Base-by-base conservation (phyloP, 1,140 invertebrate species). In the Drosophila kikkawai region DNA sequence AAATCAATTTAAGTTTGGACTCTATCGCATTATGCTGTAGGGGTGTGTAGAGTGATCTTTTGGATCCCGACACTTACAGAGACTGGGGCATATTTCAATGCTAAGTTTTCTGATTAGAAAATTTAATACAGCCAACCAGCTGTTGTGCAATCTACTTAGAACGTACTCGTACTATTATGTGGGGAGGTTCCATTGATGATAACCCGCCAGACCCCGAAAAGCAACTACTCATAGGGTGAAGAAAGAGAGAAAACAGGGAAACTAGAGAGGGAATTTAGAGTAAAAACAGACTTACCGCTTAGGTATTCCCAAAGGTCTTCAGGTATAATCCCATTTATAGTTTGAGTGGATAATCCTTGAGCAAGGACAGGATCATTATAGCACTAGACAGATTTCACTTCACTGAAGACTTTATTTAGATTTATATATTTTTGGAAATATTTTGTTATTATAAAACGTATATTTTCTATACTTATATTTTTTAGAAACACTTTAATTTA, bases 1-100 rank as follows among this genome's bases (percentile, higher is more conserved):
- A 88, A 90, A 75, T 81, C 84, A 90, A 88, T 88, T 90, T 88
- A 88, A 80, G 71, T 70, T 71, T 42, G 53, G 70, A 50, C 55
- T 74, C 73, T 70, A 87, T 73, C 19, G 60, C 63, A 69, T 75
- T 71, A 60, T 64, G 64, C 39, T 77, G 36, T 32, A 4, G 51
- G 55, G 2, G 50, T 29, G 48, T 12, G 13, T 3, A 15, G 13
- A 13, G 29, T 6, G 0, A 32, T 29, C 5, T 29, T 29, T 29
- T 29, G 26, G 26, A 29, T 29, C 26, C 26, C 6, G 56, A 75
- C 41, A 41, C 36, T 29, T 42, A 1, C 36, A 15, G 36, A 48
- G 56, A 51, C 37, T 45, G 56, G 45, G 56, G 44, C 42, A 76
- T 34, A 47, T 79, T 77, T 78, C 75, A 78, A 78, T 78, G 75